Percentiles rank a stretch among this genome's conserved stretches.
These are phyloP conservation scores for Eristalis tenax DNA, from an alignment of 2,888 invertebrate genomes.

Conservation along the genomic window DNA sequence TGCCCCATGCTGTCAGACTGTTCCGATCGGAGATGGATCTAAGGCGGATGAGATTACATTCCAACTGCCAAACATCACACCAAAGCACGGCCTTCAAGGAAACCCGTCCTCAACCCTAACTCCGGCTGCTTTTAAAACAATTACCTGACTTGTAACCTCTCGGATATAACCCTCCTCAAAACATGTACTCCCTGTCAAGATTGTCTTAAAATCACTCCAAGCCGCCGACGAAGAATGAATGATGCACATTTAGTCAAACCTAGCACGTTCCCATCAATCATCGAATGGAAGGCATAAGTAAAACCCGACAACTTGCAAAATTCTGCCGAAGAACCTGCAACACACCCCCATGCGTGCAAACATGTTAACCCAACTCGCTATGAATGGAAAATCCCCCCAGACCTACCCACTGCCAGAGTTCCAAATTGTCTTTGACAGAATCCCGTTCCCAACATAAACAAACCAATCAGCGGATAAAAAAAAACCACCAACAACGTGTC, in stretches of 20 bases:
- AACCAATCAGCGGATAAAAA: conserved; percentile 51
- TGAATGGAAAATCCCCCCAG: conserved; percentile 20
- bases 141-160: neutral
- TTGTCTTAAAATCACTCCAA: neutral
- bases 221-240: neutral
- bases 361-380: conserved; percentile 50
- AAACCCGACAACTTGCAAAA: conserved; percentile 17
- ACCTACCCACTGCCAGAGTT: conserved; percentile 16
- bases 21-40: too few relatives aligned
- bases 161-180: neutral
- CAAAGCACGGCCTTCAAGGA: too few relatives aligned
- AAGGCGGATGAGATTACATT: too few relatives aligned
- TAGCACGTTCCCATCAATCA: conserved; percentile 28
- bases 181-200: neutral
- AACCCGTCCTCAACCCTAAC: too few relatives aligned
- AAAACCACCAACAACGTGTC: conserved; percentile 27
- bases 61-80: too few relatives aligned
- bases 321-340: conserved; percentile 21
- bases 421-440: conserved; percentile 46
- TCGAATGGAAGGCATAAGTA: conserved; percentile 10
- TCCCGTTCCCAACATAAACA: conserved; percentile 60
- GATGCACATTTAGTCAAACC: neutral
- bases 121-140: neutral
- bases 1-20: too few relatives aligned
- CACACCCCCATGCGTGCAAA: conserved; percentile 47